Evolutionary conservation across 2,113 vertebrate species (phyloP).

Genomic region (Tychaedon coryphoeus): DNA sequence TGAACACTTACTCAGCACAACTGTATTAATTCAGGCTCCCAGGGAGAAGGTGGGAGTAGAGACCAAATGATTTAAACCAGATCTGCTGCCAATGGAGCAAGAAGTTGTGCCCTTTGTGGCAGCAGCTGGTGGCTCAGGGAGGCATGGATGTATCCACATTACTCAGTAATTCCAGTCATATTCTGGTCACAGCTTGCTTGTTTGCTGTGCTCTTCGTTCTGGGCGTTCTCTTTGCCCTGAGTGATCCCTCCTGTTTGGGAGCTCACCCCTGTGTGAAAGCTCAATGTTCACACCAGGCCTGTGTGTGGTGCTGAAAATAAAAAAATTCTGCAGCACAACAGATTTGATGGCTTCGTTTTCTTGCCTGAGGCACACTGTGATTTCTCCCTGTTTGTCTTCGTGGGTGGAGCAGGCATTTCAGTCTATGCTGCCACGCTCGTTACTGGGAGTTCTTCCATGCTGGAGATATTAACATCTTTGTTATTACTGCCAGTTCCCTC

Average conservation of each 20-base stretch:
- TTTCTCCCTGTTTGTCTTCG: not conserved
- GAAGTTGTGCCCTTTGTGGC: not conserved
- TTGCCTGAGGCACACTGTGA: constrained; percentile 6
- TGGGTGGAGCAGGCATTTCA: constrained; percentile 46
- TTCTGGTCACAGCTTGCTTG: not conserved
- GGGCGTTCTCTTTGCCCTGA: not conserved
- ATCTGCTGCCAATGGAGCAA: not conserved
- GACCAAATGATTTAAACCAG: not conserved
- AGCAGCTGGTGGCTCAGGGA: not conserved
- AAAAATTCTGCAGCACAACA: not conserved
- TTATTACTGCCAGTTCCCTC: constrained; percentile 58
- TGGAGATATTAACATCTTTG: constrained; percentile 49
- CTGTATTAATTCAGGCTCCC: not conserved
- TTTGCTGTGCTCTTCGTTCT: not conserved
- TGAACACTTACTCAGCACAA: not conserved
- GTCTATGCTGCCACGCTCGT: not conserved
- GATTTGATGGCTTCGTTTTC: not conserved
- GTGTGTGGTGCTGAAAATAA: not conserved
- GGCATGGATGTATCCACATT: not conserved
- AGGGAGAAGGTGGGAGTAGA: not conserved
- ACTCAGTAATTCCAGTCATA: not conserved
- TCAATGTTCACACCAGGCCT: not conserved
- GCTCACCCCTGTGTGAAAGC: not conserved
- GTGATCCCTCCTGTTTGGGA: not conserved
- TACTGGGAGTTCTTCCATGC: constrained; percentile 19